A percentile compares a stretch with the other conserved stretches of the same genome.
phyloP scores from a whole-genome alignment of 2,113 vertebrate genomes.

The Chaetorhynchus papuensis region DNA sequence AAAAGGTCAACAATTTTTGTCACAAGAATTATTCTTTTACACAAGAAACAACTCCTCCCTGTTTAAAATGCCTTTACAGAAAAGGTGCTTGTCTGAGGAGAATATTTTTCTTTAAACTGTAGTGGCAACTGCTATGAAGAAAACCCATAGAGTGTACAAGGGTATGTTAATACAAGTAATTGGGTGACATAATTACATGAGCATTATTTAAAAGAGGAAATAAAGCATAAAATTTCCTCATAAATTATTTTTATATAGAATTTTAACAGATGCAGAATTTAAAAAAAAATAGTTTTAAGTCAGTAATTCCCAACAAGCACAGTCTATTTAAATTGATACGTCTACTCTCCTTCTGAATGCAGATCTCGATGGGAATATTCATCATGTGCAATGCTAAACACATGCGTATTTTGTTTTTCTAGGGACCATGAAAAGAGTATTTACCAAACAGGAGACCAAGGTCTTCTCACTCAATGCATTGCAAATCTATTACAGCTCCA shows the following conservation, averaged over 20 bases:
- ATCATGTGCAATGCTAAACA: background rate
- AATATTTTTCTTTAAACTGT: background rate
- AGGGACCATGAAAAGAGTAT: background rate
- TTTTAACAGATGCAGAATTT: background rate
- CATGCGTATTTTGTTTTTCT: background rate
- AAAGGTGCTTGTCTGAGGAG: background rate
- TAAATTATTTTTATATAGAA: background rate
- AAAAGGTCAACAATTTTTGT: conserved; percentile 65
- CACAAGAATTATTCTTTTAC: conserved; percentile 1
- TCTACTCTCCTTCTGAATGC: background rate
- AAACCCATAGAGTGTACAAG: background rate
- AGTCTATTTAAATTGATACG: background rate
- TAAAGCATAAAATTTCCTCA: conserved; percentile 15
- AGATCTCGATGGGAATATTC: background rate
- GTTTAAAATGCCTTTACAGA: background rate
- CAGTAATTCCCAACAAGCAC: background rate
- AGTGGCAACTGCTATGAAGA: background rate
- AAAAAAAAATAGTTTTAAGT: background rate
- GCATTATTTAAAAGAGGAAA: background rate
- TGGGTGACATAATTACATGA: background rate
- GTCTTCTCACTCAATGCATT: background rate
- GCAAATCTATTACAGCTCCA: background rate
- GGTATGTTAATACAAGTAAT: background rate
- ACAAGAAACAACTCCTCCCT: background rate
- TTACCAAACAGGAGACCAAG: background rate